Evolutionary conservation across 2,797 vertebrate genomes (phyloP).

Genomic region (Alfaro cultratus): DNA sequence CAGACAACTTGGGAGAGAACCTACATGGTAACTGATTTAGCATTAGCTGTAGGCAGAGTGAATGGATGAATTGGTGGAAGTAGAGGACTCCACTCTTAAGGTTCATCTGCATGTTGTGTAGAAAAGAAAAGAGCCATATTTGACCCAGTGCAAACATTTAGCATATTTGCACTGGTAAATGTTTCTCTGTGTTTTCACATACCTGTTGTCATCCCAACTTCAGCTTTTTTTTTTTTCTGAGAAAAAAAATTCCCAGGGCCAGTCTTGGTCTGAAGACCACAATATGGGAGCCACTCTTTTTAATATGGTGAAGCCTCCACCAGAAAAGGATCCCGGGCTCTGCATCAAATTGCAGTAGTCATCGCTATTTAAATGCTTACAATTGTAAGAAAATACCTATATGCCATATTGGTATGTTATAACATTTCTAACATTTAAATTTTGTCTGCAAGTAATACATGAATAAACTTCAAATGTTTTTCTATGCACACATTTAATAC

Average conservation of each 20-base stretch:
- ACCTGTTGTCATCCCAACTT: background rate
- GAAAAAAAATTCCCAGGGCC: background rate
- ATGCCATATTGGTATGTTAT: background rate
- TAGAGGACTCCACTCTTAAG: too few relatives aligned
- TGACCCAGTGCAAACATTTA: background rate
- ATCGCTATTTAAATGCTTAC: background rate
- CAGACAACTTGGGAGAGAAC: too few relatives aligned
- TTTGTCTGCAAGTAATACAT: background rate
- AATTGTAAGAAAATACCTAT: background rate
- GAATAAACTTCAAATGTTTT: background rate
- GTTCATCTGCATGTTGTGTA: too few relatives aligned
- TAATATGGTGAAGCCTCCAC: background rate
- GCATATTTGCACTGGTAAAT: background rate
- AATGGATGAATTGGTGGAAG: too few relatives aligned
- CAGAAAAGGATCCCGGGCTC: background rate
- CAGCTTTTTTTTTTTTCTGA: background rate
- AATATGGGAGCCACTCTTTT: background rate
- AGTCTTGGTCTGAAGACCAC: background rate
- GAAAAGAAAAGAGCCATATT: too few relatives aligned
- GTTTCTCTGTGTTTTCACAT: background rate
- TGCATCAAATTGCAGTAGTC: background rate
- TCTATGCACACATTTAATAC: background rate
- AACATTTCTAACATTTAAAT: background rate
- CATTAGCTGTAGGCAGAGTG: too few relatives aligned
- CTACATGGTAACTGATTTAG: too few relatives aligned